phyloP scores from a whole-genome alignment of 2,113 vertebrate species.

The Thamnophis sirtalis region DNA sequence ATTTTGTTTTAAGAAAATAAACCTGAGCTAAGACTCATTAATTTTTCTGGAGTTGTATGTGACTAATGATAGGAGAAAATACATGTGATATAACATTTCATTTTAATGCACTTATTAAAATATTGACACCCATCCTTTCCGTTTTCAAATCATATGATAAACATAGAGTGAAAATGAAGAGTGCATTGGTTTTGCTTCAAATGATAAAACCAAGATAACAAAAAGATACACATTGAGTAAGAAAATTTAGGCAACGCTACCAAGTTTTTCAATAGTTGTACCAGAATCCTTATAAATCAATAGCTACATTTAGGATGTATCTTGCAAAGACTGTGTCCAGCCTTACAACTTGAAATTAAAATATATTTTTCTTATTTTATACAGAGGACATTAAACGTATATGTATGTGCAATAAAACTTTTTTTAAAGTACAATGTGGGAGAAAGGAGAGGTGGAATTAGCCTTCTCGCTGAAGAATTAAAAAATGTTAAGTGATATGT shows the following conservation, averaged over 20 bases:
- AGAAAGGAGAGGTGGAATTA: neutral
- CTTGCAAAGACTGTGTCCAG: neutral
- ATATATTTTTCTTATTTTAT: neutral
- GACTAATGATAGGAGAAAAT: conserved; percentile 3
- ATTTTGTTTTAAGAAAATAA: conserved; percentile 64
- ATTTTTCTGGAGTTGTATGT: conserved; percentile 11
- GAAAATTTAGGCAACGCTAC: neutral
- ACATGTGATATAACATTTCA: neutral
- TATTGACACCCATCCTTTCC: neutral
- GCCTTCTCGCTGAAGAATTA: neutral
- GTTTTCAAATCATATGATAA: neutral
- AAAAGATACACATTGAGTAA: neutral
- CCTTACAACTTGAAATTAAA: neutral
- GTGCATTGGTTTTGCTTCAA: neutral
- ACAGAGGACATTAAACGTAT: neutral
- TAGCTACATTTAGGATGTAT: neutral
- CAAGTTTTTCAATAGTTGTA: neutral
- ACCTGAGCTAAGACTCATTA: conserved; percentile 50
- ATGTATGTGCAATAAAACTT: neutral
- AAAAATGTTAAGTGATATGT: neutral
- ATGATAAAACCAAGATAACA: neutral
- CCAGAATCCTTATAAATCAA: neutral
- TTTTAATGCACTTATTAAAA: neutral
- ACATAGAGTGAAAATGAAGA: neutral
- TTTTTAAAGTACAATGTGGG: neutral